Percentiles rank a stretch among this genome's conserved stretches.
These are phyloP conservation scores for Anthopleura sola DNA, from an alignment of 64 coral and sea anemone genomes.

Conservation along the genomic window DNA sequence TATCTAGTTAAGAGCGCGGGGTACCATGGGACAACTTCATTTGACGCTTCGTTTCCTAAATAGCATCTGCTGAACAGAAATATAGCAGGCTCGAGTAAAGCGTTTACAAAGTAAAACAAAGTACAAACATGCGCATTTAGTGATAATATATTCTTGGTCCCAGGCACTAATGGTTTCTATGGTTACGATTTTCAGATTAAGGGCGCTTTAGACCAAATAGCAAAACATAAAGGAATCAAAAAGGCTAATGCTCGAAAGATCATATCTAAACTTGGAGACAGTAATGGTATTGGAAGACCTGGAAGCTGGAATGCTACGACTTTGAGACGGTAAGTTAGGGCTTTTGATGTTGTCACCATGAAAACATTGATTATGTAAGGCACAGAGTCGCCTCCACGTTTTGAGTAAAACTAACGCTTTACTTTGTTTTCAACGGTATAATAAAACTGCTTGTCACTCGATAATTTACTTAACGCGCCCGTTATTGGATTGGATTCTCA, in stretches of 20 bases:
- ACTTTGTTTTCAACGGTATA: no score
- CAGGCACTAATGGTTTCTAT: neutral
- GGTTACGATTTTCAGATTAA: neutral
- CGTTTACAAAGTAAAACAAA: no score
- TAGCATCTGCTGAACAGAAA: no score
- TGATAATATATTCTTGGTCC: neutral
- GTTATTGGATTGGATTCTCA: no score
- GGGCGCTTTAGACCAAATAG: neutral
- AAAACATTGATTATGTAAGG: no score
- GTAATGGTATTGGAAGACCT: neutral
- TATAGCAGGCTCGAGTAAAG: no score
- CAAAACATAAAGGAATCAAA: neutral
- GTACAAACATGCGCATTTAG: no score
- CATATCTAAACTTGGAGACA: neutral
- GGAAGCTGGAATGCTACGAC: neutral
- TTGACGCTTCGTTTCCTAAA: neutral
- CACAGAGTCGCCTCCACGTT: no score
- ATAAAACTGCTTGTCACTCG: no score
- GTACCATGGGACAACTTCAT: neutral
- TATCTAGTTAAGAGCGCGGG: no score
- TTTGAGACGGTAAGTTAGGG: neutral
- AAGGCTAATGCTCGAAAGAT: neutral
- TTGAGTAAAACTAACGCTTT: no score
- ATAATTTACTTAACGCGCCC: no score
- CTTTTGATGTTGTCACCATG: neutral